Percentiles rank a stretch among this genome's conserved stretches.
Conservation (phyloP, 1,140 invertebrate genomes). For the Uloborus diversus region DNA sequence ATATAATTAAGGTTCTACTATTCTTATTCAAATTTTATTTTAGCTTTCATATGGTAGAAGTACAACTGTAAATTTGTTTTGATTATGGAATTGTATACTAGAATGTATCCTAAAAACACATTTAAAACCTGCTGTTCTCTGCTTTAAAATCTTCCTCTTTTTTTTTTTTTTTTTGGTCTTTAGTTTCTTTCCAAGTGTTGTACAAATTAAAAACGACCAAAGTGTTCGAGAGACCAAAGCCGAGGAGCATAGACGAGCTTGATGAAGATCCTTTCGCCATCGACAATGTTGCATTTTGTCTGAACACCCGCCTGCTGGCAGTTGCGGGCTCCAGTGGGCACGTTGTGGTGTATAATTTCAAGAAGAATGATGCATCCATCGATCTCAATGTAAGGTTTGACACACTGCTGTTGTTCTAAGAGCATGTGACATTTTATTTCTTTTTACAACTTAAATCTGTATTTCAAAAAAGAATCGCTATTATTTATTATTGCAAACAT, state of each 20-base stretch:
- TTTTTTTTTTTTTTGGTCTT: too few relatives aligned
- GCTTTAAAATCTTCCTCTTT: too few relatives aligned
- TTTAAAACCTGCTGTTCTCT: too few relatives aligned
- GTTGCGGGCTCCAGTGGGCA: conserved; percentile 91
- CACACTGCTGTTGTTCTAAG: too few relatives aligned
- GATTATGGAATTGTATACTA: too few relatives aligned
- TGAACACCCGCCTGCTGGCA: conserved; percentile 88
- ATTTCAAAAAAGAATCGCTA: too few relatives aligned
- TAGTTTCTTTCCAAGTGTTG: conserved; percentile 88
- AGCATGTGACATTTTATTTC: too few relatives aligned
- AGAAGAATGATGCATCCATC: conserved; percentile 78
- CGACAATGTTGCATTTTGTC: conserved; percentile 89
- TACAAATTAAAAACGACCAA: conserved; percentile 99
- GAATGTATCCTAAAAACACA: too few relatives aligned
- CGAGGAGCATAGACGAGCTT: conserved; percentile 65
- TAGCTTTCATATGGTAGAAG: too few relatives aligned
- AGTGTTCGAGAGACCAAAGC: conserved; percentile 81
- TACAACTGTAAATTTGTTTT: too few relatives aligned
- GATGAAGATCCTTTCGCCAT: conserved; percentile 93
- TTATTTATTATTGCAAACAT: too few relatives aligned
- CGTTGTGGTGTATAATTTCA: conserved; percentile 94
- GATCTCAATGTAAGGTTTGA: conserved; percentile 41
- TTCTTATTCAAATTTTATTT: background rate
- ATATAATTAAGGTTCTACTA: background rate
- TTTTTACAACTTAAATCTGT: too few relatives aligned